A percentile compares a stretch with the other conserved stretches of the same genome.
phyloP scores from a whole-genome alignment of 2,888 invertebrate species.

The Nemotelus pantherinus region DNA sequence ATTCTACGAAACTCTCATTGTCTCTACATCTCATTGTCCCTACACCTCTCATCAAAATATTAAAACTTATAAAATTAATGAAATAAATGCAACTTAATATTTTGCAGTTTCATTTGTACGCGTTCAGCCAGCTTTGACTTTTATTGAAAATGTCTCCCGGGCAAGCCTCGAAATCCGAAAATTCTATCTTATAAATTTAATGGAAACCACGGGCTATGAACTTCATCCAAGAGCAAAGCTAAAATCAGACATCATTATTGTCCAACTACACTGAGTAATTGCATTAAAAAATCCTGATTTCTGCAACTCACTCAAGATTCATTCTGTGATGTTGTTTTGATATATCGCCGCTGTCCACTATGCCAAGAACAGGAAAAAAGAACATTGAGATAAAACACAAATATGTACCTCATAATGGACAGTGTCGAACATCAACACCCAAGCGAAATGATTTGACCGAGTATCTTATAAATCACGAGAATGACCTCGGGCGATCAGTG shows the following conservation, averaged over 20 bases:
- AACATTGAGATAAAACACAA: neutral
- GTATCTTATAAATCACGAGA: slow-evolving; percentile 46
- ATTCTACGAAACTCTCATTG: too few relatives aligned
- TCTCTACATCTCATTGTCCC: too few relatives aligned
- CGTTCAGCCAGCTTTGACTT: too few relatives aligned
- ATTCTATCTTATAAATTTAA: too few relatives aligned
- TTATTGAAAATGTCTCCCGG: too few relatives aligned
- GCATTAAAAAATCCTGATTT: neutral
- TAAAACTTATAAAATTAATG: too few relatives aligned
- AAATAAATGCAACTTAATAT: too few relatives aligned
- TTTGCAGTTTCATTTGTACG: too few relatives aligned
- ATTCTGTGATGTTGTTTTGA: neutral
- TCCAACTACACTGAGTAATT: neutral
- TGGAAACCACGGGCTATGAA: neutral
- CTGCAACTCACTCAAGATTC: neutral
- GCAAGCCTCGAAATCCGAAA: too few relatives aligned
- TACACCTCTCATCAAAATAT: too few relatives aligned
- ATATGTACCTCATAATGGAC: slow-evolving; percentile 22
- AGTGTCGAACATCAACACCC: slow-evolving; percentile 41
- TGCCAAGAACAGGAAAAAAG: neutral
- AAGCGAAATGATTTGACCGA: slow-evolving; percentile 43
- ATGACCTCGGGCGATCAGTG: slow-evolving; percentile 38
- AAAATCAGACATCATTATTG: neutral
- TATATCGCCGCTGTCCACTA: neutral
- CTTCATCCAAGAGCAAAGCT: neutral